Conservation (phyloP, 2,113 vertebrate species). For the Zosterops hypoxanthus region DNA sequence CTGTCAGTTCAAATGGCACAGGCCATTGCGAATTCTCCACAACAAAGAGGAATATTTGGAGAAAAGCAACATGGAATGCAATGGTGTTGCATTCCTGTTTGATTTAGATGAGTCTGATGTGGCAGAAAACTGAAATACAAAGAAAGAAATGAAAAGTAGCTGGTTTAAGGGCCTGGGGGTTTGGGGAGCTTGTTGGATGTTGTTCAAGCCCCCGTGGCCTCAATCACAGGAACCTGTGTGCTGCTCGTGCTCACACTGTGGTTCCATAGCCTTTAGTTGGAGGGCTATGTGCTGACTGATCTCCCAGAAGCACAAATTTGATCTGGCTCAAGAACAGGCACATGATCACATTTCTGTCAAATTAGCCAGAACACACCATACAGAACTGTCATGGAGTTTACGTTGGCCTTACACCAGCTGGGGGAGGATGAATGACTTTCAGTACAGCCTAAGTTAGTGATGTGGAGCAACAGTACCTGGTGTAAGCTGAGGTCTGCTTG, state of each 20-base stretch:
- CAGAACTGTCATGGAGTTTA: neutral
- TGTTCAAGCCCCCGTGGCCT: neutral
- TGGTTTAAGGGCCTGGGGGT: neutral
- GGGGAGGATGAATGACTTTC: neutral
- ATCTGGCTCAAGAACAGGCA: slow-evolving; percentile 20
- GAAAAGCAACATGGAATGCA: neutral
- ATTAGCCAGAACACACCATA: slow-evolving; percentile 21
- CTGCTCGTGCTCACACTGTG: rapidly evolving
- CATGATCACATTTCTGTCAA: slow-evolving; percentile 56
- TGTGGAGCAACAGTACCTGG: neutral
- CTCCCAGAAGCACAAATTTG: slow-evolving; percentile 30
- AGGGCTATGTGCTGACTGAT: slow-evolving; percentile 24
- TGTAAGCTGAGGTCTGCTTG: neutral
- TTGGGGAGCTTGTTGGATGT: neutral
- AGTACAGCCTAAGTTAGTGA: neutral
- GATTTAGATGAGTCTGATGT: neutral
- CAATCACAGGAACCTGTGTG: neutral
- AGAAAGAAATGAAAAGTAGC: neutral
- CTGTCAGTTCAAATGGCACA: neutral
- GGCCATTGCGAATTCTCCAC: neutral
- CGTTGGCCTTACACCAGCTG: slow-evolving; percentile 24
- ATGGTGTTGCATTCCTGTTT: neutral
- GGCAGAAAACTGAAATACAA: neutral
- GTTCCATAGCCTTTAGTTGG: neutral
- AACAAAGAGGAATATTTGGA: neutral